Percentiles rank a stretch among this genome's conserved stretches.
These are phyloP conservation scores for Melipona beecheii DNA, from an alignment of 2,888 invertebrate genomes.

Conservation along the genomic window DNA sequence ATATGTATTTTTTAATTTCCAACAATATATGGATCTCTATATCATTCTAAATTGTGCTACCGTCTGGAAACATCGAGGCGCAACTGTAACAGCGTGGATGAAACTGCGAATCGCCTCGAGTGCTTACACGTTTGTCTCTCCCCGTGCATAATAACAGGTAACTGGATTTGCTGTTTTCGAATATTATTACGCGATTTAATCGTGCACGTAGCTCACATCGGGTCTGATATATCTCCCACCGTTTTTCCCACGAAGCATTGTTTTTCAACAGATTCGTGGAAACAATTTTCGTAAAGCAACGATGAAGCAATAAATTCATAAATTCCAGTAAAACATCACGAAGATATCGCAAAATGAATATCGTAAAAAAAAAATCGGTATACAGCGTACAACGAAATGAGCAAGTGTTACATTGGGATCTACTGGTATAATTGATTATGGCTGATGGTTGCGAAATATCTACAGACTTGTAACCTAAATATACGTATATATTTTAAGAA, in stretches of 20 bases:
- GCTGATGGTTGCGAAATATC: too few relatives aligned
- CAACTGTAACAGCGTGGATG: background rate
- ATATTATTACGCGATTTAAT: background rate
- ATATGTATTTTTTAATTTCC: slow-evolving; percentile 2
- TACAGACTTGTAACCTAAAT: too few relatives aligned
- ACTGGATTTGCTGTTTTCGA: slow-evolving; percentile 28
- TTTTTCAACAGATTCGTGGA: background rate
- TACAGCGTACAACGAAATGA: too few relatives aligned
- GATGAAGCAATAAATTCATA: too few relatives aligned
- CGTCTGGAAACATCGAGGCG: slow-evolving; percentile 16
- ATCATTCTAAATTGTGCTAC: slow-evolving; percentile 7
- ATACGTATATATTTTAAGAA: too few relatives aligned
- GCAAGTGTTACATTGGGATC: too few relatives aligned
- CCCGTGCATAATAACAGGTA: background rate
- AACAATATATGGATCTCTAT: background rate
- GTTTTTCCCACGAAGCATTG: too few relatives aligned
- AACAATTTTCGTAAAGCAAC: background rate
- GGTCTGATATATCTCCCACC: background rate
- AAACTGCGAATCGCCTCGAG: slow-evolving; percentile 37
- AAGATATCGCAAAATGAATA: background rate
- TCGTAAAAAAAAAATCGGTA: too few relatives aligned
- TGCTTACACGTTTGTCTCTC: slow-evolving; percentile 27
- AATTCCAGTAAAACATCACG: background rate
- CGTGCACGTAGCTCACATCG: background rate
- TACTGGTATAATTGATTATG: too few relatives aligned